These are phyloP conservation scores for Macrobrachium nipponense DNA, from an alignment of 1,140 invertebrate genomes.

Conservation along the genomic window DNA sequence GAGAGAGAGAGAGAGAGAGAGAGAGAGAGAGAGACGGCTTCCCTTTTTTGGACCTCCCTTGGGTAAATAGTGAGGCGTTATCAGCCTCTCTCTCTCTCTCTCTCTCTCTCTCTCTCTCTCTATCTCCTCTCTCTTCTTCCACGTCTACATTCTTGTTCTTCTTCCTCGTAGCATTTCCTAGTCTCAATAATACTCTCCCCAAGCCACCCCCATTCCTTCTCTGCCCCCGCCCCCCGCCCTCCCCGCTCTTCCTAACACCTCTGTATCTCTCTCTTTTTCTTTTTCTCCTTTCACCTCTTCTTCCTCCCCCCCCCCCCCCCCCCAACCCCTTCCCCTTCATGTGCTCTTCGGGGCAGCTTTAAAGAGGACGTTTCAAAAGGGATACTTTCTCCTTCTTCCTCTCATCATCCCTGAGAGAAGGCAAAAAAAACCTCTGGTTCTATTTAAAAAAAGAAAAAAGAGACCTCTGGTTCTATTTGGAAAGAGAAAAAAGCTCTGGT, in stretches of 20 bases:
- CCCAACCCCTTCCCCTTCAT: background rate
- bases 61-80: too few relatives aligned
- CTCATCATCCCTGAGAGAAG: too few relatives aligned
- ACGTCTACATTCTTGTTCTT: background rate
- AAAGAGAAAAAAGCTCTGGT: too few relatives aligned
- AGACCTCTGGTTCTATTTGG: too few relatives aligned
- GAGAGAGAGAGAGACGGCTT: background rate
- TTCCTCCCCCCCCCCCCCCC: too few relatives aligned
- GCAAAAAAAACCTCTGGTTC: too few relatives aligned
- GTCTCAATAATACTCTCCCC: background rate
- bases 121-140: slow-evolving; percentile 17
- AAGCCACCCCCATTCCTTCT: too few relatives aligned
- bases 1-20: slow-evolving; percentile 21
- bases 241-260: background rate
- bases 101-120: slow-evolving; percentile 18
- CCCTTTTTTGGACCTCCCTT: too few relatives aligned
- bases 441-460: too few relatives aligned
- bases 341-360: background rate
- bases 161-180: background rate
- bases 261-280: background rate
- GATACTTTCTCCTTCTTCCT: too few relatives aligned
- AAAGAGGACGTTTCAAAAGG: too few relatives aligned
- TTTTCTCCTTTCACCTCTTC: background rate
- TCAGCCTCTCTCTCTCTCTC: slow-evolving; percentile 21
- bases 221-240: background rate